These are phyloP conservation scores for Amphiura filiformis DNA, from an alignment of 35 echinoderm and acorn worm genomes.

Conservation along the genomic window DNA sequence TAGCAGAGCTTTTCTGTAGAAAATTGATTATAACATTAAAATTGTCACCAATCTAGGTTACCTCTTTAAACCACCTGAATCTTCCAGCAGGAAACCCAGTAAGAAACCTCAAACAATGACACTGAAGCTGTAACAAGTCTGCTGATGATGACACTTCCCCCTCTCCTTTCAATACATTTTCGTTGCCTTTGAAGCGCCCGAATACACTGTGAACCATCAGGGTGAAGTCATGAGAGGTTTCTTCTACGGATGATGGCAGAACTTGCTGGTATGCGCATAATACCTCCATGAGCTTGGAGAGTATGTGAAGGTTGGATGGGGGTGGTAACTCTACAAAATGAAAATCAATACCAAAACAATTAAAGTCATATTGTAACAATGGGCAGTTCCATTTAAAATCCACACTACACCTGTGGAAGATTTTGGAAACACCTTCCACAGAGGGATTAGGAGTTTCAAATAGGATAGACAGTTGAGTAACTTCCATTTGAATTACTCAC, in stretches of 20 bases:
- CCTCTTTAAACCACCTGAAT: slow-evolving; percentile 5
- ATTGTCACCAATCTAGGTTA: no score
- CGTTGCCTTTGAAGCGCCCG: not conserved
- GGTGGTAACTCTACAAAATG: not conserved
- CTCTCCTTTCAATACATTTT: not conserved
- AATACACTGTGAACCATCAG: not conserved
- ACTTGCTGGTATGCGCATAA: not conserved
- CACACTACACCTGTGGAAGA: no score
- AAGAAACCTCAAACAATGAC: not conserved
- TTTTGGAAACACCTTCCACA: no score
- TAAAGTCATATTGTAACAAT: no score
- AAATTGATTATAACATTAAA: no score
- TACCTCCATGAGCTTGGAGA: not conserved
- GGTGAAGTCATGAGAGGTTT: not conserved
- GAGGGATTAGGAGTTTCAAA: no score
- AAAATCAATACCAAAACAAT: not conserved
- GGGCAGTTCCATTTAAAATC: no score
- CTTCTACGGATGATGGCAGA: not conserved
- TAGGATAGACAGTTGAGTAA: no score
- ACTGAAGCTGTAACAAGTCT: not conserved
- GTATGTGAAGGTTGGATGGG: not conserved
- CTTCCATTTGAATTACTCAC: no score
- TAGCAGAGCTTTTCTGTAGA: no score
- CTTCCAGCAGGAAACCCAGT: not conserved
- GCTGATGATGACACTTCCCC: not conserved